Evolutionary conservation across 2,113 vertebrate species (phyloP).

Genomic region (Laticauda laticaudata): DNA sequence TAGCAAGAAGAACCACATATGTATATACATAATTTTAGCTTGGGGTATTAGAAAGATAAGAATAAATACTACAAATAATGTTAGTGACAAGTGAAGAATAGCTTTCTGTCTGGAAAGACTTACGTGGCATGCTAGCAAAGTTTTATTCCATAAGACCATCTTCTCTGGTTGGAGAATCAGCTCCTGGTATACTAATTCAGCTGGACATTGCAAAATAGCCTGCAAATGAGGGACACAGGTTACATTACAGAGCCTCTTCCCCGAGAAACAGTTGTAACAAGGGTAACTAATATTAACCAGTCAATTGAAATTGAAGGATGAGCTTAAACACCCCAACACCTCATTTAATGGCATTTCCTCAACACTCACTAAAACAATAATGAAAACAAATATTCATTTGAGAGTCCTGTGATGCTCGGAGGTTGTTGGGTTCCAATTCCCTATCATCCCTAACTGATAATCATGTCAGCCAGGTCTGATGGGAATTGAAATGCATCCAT

Average conservation of each 20-base stretch:
- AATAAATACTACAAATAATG: not conserved
- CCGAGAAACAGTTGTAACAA: not conserved
- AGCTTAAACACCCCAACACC: not conserved
- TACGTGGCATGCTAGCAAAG: constrained; percentile 89
- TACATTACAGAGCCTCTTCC: not conserved
- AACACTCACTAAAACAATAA: not conserved
- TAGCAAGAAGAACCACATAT: not conserved
- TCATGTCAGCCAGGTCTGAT: not conserved
- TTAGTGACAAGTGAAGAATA: not conserved
- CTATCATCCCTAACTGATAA: not conserved
- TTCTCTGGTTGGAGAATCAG: constrained; percentile 95
- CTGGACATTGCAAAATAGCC: constrained; percentile 89
- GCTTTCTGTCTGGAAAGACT: constrained; percentile 26
- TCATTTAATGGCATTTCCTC: not conserved
- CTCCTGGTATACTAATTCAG: constrained; percentile 93
- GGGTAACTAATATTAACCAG: not conserved
- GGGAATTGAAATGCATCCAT: not conserved
- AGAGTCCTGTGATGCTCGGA: not conserved
- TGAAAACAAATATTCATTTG: not conserved
- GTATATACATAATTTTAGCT: not conserved
- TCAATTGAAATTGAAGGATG: not conserved
- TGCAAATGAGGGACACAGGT: constrained; percentile 54
- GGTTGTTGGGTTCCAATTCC: not conserved
- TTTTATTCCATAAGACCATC: constrained; percentile 95
- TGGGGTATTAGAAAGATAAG: not conserved